Base-by-base conservation (phyloP, 92 coral and sea anemone genomes). In the Chrysogorgia sp. region DNA sequence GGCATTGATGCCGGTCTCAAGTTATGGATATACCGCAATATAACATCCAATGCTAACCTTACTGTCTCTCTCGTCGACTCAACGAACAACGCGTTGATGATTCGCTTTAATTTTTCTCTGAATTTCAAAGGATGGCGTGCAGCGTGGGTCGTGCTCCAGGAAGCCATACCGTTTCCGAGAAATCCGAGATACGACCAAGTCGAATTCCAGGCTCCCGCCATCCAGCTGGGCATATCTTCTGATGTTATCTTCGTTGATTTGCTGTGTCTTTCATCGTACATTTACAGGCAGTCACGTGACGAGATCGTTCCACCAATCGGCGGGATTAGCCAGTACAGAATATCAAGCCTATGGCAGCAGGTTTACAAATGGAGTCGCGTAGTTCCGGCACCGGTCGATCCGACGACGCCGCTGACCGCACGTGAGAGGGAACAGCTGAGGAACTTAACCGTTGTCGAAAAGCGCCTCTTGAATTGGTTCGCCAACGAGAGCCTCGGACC, bases 1-100 rank as follows among this genome's bases (percentile, higher is more conserved):
- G 64, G 64, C 4, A 34, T 1, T 1, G 3, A 9, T 19, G 32
- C 48, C 19, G 93, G 90, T 13, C 41, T 90, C 4, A 74, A 67
- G 40, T 34, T 90, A 55, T 90, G 93, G 89, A 81, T 90, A 71
- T 86, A 90, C 81, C 49, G 80, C 32, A 63, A 67, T 15, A 50
- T 59, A 15, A 31, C 33, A 5, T 40, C 58, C 10, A 19, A 7
- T n/a, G 25, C 75, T 0, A 35, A 72, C 52, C 50, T 72, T 28
- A 72, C 47, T 32, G 43, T 72, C 29, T 52, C 79, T 23, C 66
- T 72, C 0, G 25, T 23, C 8, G 79, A 72, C 14, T 52, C 79
- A 28, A 47, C 53, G 12, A 12, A 21, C 17, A 13, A 72, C 2
- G 23, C 13, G 1, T 0, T 35, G n/a, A 28, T 34, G 0, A 30